These are phyloP conservation scores for Myrmecophaga tridactyla DNA, from an alignment of 2,113 vertebrate species.

Conservation along the genomic window DNA sequence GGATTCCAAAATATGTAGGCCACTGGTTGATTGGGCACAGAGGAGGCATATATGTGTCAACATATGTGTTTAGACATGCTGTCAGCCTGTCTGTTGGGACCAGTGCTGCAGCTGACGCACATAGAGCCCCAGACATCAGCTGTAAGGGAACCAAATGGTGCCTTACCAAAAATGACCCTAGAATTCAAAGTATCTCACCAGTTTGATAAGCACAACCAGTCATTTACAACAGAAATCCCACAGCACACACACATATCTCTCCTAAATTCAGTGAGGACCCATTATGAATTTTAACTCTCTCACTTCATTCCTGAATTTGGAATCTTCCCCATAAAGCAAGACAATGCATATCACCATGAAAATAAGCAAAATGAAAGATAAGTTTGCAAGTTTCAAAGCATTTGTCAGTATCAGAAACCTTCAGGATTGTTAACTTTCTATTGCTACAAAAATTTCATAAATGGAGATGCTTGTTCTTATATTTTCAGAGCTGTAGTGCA, in stretches of 20 bases:
- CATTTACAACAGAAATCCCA: neutral
- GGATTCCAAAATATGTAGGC: slow-evolving; percentile 25
- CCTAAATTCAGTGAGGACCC: neutral
- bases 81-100: neutral
- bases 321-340: neutral
- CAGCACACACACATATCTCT: neutral
- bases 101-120: slow-evolving; percentile 45
- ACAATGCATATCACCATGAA: neutral
- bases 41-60: neutral
- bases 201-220: neutral
- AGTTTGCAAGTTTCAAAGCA: slow-evolving; percentile 16
- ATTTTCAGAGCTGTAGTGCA: neutral
- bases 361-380: neutral
- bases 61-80: slow-evolving; percentile 27
- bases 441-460: neutral
- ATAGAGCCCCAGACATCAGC: slow-evolving; percentile 49
- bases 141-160: slow-evolving; percentile 61
- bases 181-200: slow-evolving; percentile 58
- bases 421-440: neutral
- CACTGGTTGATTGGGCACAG: neutral
- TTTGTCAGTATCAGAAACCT: neutral
- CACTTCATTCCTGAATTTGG: neutral
- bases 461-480: neutral
- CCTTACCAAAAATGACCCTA: slow-evolving; percentile 36
- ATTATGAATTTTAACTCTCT: neutral